Evolutionary conservation across 2,113 vertebrate genomes (phyloP).

Genomic region (Micromys minutus): DNA sequence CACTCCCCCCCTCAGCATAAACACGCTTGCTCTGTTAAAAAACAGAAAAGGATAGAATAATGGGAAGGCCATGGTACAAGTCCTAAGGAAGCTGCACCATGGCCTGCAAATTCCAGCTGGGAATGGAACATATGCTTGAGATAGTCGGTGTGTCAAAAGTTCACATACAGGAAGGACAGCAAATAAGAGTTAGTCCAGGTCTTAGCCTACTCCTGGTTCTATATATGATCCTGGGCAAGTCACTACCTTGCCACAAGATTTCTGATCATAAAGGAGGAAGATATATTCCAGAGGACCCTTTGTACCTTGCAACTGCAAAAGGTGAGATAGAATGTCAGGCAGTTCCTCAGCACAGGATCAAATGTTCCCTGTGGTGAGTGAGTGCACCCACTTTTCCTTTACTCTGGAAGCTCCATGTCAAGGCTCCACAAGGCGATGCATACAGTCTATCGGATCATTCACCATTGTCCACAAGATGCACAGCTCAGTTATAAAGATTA

Average conservation of each 20-base stretch:
- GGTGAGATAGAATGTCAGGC: not conserved
- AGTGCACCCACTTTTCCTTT: not conserved
- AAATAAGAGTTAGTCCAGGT: not conserved
- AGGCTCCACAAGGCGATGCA: too few species aligned
- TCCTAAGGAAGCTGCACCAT: not conserved
- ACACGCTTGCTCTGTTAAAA: conserved; percentile 13
- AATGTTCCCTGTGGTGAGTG: accelerated
- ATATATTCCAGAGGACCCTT: not conserved
- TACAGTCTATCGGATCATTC: not conserved
- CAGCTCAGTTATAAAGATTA: not conserved
- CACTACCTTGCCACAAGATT: not conserved
- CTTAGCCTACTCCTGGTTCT: not conserved
- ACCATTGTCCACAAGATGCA: not conserved
- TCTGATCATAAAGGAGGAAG: not conserved
- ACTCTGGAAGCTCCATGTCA: not conserved
- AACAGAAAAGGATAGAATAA: not conserved
- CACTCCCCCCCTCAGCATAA: not conserved
- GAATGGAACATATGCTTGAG: not conserved
- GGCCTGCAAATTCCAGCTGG: not conserved
- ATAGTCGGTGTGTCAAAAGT: not conserved
- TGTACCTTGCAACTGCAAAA: not conserved
- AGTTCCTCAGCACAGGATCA: not conserved
- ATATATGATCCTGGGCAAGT: not conserved
- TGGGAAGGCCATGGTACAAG: not conserved
- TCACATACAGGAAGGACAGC: not conserved